These are phyloP conservation scores for Oryctes rhinoceros DNA, from an alignment of 1,140 invertebrate species.

Conservation along the genomic window DNA sequence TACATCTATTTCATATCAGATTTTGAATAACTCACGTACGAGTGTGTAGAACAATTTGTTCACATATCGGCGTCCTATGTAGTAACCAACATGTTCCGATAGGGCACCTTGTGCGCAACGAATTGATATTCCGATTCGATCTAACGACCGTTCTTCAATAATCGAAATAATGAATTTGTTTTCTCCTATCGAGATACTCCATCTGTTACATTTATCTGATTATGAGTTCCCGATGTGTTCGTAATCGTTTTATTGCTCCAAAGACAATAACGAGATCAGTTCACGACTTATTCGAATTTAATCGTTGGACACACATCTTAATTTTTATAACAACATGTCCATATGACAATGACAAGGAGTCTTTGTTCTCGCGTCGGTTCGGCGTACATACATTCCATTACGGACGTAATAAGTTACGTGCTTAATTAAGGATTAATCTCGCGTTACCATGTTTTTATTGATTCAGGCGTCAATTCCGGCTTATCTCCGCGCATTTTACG, in stretches of 20 bases:
- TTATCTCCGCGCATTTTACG: constrained; percentile 5
- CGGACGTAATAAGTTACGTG: neutral
- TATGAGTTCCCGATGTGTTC: neutral
- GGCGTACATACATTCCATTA: neutral
- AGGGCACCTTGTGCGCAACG: constrained; percentile 4
- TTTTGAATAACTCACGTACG: constrained; percentile 23
- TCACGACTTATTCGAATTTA: constrained; percentile 13
- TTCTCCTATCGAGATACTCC: neutral
- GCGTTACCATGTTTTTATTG: constrained; percentile 12
- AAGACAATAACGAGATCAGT: constrained; percentile 12
- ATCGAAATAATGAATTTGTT: constrained; percentile 35
- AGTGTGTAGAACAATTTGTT: constrained; percentile 19
- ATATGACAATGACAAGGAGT: neutral
- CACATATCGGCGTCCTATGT: constrained; percentile 18
- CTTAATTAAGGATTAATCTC: constrained; percentile 30
- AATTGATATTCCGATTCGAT: constrained; percentile 32
- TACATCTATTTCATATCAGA: constrained; percentile 24
- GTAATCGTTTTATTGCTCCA: constrained; percentile 3
- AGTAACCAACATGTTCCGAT: neutral
- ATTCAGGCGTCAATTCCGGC: constrained; percentile 28
- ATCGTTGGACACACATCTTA: neutral
- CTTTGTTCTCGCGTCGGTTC: neutral
- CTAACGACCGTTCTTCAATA: constrained; percentile 21
- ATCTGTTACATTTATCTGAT: constrained; percentile 23
- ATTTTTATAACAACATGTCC: constrained; percentile 7